Evolutionary conservation across 1,140 invertebrate genomes (phyloP), one percentile per base, ranked within the genome.

Genomic region (Heterodera schachtii): DNA sequence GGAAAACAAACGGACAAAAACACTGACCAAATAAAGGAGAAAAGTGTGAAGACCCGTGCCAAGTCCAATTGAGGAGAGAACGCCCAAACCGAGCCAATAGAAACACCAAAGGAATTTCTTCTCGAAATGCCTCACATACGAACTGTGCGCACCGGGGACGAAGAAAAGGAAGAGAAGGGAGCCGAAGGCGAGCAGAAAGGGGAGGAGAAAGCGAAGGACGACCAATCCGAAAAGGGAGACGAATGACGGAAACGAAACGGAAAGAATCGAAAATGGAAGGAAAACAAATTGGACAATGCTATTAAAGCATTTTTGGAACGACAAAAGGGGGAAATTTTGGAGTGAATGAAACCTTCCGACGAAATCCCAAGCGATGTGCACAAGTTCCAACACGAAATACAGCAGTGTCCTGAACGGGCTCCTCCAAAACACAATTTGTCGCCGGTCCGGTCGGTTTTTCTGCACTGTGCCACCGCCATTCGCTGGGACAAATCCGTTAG

Each of bases 31-130:
- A 91, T 99, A 99, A 60, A 99, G 92, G 16, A 99, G 92, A 92
- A 99, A 99, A 75, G 97, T 99, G 90, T 99, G 98, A 44, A 99
- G 93, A 7, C 97, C 98, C 0, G 96, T 98, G 16, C 98, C 98
- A 49, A 99, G 92, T 2, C 98, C 97, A 71, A 99, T 95, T 11
- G 96, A 98, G 43, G 96, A 98, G 75, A 98, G 92, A 31, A 99
- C 94, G 52, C 97, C 97, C 73, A 99, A 92, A 13, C 95, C 94
- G 82, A 97, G 92, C 97, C 97, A 99, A 92, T 97, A 98, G 9
- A 93, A 87, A 91, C 93, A 95, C 94, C 95, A 96, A 52, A 92
- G 82, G 43, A 92, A 82, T 81, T 90, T 89, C 86, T 91, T 92
- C 82, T 91, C 90, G 49, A 91, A 81, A 73, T 78, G 82, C 73